phyloP scores from a whole-genome alignment of 2,797 vertebrate species.

The Craterocephalus amniculus region DNA sequence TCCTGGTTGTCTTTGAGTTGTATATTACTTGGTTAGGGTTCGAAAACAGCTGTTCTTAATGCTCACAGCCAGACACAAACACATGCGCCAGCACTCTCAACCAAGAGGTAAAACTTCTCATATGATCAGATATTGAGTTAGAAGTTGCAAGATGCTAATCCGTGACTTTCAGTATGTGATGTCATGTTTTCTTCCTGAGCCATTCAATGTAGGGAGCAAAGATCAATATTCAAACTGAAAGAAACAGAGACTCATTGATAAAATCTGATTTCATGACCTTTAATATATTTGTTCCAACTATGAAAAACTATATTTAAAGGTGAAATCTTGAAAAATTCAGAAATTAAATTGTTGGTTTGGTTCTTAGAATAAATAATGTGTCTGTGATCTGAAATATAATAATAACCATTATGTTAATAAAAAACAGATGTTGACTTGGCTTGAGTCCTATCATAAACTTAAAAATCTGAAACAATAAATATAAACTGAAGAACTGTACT shows the following conservation, averaged over 20 bases:
- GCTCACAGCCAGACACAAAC: no score
- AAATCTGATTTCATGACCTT: neutral
- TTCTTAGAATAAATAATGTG: neutral
- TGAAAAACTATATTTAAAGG: no score
- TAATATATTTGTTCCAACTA: neutral
- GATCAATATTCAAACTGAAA: neutral
- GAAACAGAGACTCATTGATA: neutral
- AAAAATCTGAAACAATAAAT: no score
- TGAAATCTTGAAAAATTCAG: neutral
- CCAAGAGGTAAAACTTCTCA: neutral
- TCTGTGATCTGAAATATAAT: neutral
- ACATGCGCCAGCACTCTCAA: neutral
- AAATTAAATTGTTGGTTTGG: neutral
- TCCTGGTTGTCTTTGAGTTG: no score
- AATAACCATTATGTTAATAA: neutral
- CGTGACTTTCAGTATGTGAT: neutral
- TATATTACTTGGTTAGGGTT: no score
- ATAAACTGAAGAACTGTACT: no score
- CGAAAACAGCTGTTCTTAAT: no score
- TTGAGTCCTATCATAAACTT: no score
- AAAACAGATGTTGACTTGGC: neutral
- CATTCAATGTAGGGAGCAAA: neutral
- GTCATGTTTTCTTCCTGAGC: neutral
- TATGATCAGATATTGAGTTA: neutral
- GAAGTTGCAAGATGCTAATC: neutral